Evolutionary conservation across 2,113 vertebrate genomes (phyloP).

Genomic region (Pluvianellus socialis): DNA sequence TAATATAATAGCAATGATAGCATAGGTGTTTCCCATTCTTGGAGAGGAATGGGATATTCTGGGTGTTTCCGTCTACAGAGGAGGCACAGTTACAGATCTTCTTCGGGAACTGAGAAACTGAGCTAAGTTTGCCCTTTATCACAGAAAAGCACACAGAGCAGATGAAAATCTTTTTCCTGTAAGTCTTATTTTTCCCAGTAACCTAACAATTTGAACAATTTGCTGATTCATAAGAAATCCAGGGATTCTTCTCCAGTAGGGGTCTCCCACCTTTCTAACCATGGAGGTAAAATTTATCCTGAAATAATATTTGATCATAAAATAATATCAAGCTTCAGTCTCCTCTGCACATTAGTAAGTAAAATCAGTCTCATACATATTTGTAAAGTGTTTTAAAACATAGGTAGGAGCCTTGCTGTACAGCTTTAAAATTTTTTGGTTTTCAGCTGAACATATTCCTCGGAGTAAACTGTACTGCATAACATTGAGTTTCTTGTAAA

Average conservation of each 20-base stretch:
- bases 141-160: background rate
- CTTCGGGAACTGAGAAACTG: background rate
- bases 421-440: background rate
- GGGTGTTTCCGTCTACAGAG: background rate
- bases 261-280: background rate
- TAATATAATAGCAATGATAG: background rate
- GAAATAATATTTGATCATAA: background rate
- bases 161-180: background rate
- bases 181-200: background rate
- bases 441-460: background rate
- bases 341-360: background rate
- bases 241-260: background rate
- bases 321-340: background rate
- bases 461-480: background rate
- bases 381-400: background rate
- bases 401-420: background rate
- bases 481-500: background rate
- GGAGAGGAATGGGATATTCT: background rate
- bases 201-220: background rate
- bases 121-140: background rate
- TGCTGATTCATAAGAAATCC: background rate
- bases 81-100: rapidly evolving
- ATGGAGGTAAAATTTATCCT: background rate
- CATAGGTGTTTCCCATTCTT: background rate
- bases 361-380: background rate